Base-by-base conservation (phyloP, 1,140 invertebrate species). In the Procambarus clarkii region DNA sequence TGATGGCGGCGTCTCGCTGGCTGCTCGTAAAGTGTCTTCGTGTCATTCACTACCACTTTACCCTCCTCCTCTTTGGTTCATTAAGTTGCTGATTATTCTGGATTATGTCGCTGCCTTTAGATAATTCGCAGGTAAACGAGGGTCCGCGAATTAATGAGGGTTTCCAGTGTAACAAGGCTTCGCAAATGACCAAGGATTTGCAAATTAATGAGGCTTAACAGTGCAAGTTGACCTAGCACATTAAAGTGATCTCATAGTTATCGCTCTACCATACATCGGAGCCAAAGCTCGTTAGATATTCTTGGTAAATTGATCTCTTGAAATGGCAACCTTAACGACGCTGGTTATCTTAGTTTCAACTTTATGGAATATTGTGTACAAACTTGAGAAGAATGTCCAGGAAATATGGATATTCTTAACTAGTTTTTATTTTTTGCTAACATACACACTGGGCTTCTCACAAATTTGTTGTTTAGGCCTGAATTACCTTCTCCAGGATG, bases 161-260 rank as follows among this genome's bases (percentile, higher is more conserved):
- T 18, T 69, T 60, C 81, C 81, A 83, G 64, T 76, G 84, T 58
- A 86, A 86, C 84, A 86, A 86, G 71, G 69, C 69, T 86, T 86
- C 84, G 84, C 50, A 86, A 86, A 86, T 86, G 84, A 74, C 84
- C 77, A 64, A 76, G 69, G 84, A 86, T 86, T 86, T 86, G 84
- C 84, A 86, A 86, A 86, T 86, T 86, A 86, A 86, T 86, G 84
- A 50, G 18, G 69, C 84, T n/a, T 86, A 15, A 21, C 69, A 46
- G 71, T 54, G 84, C 50, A 86, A 86, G 84, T 46, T 83, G 81
- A 83, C 81, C 58, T 50, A 34, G 11, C 69, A 34, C 69, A 74
- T 74, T 74, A 74, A 74, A 74, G 69, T 24, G n/a, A 74, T 74
- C 69, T 74, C n/a, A 7, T 64, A 34, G 69, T 74, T 74, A 34